A percentile compares a stretch with the other conserved stretches of the same genome.
Evolutionary conservation across 2,113 vertebrate genomes (phyloP).

Genomic region (Erpornis zantholeuca): DNA sequence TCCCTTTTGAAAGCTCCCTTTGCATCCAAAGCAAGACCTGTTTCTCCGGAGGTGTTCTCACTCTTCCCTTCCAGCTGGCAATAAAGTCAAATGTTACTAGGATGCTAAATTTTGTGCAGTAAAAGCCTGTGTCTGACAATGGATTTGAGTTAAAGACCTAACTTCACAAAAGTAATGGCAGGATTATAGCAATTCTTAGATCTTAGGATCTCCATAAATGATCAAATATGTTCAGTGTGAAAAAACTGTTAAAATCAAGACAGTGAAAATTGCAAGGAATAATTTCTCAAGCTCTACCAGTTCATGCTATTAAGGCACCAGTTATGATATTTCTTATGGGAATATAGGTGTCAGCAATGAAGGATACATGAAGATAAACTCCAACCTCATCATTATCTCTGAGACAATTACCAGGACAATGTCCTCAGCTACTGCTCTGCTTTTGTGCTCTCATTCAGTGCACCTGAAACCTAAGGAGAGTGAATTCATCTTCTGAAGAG

Average conservation of each 20-base stretch:
- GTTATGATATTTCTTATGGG: not conserved
- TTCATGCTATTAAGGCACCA: not conserved
- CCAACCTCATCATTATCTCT: not conserved
- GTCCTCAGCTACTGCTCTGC: not conserved
- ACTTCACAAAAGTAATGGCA: not conserved
- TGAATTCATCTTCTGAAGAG: not conserved
- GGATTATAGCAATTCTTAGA: not conserved
- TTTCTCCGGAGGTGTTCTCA: conserved; percentile 59
- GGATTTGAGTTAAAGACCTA: not conserved
- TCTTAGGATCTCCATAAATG: not conserved
- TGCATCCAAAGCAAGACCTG: conserved; percentile 33
- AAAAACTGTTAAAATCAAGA: not conserved
- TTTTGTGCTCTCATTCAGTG: not conserved
- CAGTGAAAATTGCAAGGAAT: not conserved
- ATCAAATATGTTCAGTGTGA: not conserved
- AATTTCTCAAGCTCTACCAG: not conserved
- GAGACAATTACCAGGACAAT: not conserved
- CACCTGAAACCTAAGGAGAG: not conserved
- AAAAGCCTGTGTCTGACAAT: not conserved
- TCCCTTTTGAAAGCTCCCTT: conserved; percentile 76
- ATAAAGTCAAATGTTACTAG: not conserved
- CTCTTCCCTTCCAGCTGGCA: conserved; percentile 73
- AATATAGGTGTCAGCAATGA: not conserved
- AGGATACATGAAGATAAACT: not conserved
- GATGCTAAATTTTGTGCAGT: not conserved